phyloP scores from a whole-genome alignment of 2,888 invertebrate species.

The Tromatobia lineatoria region DNA sequence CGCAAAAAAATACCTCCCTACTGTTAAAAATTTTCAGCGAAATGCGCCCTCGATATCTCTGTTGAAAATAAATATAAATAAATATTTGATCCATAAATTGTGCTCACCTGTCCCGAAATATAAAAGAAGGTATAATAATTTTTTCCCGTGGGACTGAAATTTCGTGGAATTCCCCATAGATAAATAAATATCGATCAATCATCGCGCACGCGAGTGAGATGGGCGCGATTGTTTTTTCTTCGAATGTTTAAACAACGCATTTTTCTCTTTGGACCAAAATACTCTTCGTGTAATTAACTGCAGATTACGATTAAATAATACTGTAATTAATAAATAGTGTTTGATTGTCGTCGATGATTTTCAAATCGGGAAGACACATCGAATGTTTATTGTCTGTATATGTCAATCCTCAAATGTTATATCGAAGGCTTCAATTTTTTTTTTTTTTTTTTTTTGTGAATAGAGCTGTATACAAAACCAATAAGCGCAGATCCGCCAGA shows the following conservation, averaged over 20 bases:
- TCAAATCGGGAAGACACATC: slow-evolving; percentile 31
- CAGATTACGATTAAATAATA: slow-evolving; percentile 59
- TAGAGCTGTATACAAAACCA: slow-evolving; percentile 10
- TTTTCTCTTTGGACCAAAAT: slow-evolving; percentile 81
- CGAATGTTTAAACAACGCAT: slow-evolving; percentile 57
- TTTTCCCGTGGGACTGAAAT: too few relatives aligned
- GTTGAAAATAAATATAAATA: neutral
- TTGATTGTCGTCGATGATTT: slow-evolving; percentile 35
- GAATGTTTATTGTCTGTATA: slow-evolving; percentile 18
- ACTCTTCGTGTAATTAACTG: slow-evolving; percentile 77
- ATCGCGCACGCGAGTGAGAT: slow-evolving; percentile 43
- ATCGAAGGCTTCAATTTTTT: neutral
- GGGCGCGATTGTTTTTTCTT: slow-evolving; percentile 37
- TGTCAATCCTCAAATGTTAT: slow-evolving; percentile 15
- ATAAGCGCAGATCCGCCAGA: slow-evolving; percentile 25
- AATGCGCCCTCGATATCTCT: too few relatives aligned
- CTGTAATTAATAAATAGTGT: slow-evolving; percentile 67
- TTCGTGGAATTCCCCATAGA: neutral
- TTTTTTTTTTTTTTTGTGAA: slow-evolving; percentile 4
- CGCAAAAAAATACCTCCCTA: too few relatives aligned
- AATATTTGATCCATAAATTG: slow-evolving; percentile 20
- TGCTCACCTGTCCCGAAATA: too few relatives aligned
- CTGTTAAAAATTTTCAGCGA: too few relatives aligned
- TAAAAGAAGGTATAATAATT: too few relatives aligned
- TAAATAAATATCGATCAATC: slow-evolving; percentile 24